Conservation (phyloP, 2,113 vertebrate genomes). For the Chaenogobius annularis region DNA sequence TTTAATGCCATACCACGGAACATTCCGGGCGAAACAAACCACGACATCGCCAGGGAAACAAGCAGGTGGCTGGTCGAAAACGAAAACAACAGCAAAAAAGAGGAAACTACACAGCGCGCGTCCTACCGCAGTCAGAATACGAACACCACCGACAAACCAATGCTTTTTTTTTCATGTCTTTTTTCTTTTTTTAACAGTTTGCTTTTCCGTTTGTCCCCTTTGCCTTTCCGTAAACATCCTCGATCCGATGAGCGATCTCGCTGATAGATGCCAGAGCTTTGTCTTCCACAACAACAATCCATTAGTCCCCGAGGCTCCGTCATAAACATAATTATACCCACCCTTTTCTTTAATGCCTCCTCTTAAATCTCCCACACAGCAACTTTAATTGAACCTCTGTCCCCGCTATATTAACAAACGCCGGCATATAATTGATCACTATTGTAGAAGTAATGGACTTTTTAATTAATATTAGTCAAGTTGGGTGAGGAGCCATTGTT, state of each 20-base stretch:
- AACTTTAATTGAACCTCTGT: slow-evolving; percentile 43
- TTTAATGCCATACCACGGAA: too few species aligned
- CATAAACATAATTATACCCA: slow-evolving; percentile 7
- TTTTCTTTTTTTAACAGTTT: too few species aligned
- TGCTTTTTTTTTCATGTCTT: background rate
- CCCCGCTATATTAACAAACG: slow-evolving; percentile 50
- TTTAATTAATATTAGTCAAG: slow-evolving; percentile 74
- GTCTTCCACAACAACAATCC: background rate
- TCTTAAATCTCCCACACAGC: slow-evolving; percentile 8
- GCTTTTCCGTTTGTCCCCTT: background rate
- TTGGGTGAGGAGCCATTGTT: slow-evolving; percentile 49
- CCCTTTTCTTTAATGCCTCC: background rate
- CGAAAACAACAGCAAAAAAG: too few species aligned
- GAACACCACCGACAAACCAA: too few species aligned
- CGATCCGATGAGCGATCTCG: background rate
- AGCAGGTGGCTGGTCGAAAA: too few species aligned
- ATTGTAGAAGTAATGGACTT: slow-evolving; percentile 74
- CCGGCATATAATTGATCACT: slow-evolving; percentile 66
- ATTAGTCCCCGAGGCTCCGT: background rate
- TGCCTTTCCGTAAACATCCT: background rate
- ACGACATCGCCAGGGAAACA: too few species aligned
- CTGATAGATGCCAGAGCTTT: background rate
- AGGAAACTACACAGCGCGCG: too few species aligned
- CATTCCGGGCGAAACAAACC: too few species aligned
- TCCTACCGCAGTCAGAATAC: background rate